These are phyloP conservation scores for Peribatodes rhomboidaria DNA, from an alignment of 2,888 invertebrate genomes.

Conservation along the genomic window DNA sequence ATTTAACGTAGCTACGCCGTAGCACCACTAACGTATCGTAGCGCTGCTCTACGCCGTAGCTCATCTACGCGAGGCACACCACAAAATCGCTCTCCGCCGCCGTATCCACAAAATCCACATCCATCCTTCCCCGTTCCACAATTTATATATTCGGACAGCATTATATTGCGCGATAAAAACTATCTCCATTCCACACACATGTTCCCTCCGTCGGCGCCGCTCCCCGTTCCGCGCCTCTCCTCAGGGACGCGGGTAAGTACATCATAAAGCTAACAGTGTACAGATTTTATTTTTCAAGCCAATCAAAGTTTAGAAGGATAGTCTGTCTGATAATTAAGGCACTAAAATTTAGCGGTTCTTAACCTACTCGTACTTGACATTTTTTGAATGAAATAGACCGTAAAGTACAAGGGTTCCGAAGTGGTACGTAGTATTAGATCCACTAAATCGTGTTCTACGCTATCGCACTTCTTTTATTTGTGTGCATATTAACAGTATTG, in stretches of 20 bases:
- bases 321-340: too few species aligned
- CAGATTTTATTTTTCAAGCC: background rate
- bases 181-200: constrained; percentile 43
- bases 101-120: too few species aligned
- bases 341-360: too few species aligned
- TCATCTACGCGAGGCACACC: background rate
- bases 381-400: too few species aligned
- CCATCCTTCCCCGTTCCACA: too few species aligned
- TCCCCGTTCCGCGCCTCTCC: background rate
- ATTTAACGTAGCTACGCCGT: background rate
- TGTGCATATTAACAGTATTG: too few species aligned
- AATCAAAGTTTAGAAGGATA: background rate
- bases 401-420: too few species aligned
- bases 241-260: background rate
- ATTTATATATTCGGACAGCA: constrained; percentile 28
- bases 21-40: constrained; percentile 4
- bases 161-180: constrained; percentile 45
- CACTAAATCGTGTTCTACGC: too few species aligned
- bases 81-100: background rate
- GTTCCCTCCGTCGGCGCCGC: constrained; percentile 11
- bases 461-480: too few species aligned
- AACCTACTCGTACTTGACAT: too few species aligned
- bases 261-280: background rate
- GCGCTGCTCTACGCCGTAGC: constrained; percentile 13
- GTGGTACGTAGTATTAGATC: too few species aligned